Evolutionary conservation across 2,797 vertebrate species (phyloP).

Genomic region (Periophthalmus magnuspinnatus): DNA sequence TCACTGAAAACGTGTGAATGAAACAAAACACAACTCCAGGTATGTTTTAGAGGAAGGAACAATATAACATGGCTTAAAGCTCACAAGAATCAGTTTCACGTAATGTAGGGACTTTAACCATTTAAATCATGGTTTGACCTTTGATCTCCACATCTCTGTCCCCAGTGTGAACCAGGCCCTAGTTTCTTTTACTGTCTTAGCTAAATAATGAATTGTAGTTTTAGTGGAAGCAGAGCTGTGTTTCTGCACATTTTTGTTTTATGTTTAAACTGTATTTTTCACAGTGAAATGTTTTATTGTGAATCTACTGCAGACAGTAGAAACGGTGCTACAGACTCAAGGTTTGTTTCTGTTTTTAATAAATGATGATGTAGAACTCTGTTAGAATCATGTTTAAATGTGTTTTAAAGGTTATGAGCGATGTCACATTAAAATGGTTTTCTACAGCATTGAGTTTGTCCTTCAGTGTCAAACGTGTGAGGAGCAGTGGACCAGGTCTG

Average conservation of each 20-base stretch:
- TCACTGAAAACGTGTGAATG: too few relatives aligned
- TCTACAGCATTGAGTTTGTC: background rate
- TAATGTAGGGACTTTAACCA: background rate
- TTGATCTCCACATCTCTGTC: background rate
- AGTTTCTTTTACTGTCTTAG: background rate
- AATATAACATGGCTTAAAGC: too few relatives aligned
- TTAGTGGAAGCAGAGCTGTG: background rate
- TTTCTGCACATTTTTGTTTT: background rate
- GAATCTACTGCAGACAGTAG: constrained; percentile 4
- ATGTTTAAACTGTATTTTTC: background rate
- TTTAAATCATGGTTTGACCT: background rate
- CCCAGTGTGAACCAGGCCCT: background rate
- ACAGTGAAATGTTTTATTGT: background rate
- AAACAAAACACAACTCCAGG: too few relatives aligned
- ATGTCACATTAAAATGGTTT: background rate
- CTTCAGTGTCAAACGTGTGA: too few relatives aligned
- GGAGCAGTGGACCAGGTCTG: too few relatives aligned
- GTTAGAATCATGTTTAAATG: background rate
- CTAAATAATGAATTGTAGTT: constrained; percentile 7
- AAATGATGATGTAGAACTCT: background rate
- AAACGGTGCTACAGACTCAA: background rate
- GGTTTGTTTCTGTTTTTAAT: background rate
- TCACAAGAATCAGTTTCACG: too few relatives aligned
- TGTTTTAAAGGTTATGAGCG: constrained; percentile 1
- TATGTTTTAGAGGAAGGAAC: too few relatives aligned